Conservation (phyloP, 1,140 invertebrate species). For the Drosophila prosaltans region DNA sequence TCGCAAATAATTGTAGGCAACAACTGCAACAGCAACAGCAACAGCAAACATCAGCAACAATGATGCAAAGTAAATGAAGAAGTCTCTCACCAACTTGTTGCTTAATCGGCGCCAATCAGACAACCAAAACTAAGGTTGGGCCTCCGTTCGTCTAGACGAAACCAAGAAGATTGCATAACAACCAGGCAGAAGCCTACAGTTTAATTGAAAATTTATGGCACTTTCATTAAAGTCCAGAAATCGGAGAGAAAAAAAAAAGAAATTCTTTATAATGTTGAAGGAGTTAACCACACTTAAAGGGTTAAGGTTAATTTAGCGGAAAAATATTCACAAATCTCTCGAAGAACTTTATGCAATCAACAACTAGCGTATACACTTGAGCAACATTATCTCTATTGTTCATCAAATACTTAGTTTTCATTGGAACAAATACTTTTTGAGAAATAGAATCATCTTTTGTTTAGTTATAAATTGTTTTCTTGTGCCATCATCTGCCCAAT, state of each 20-base stretch:
- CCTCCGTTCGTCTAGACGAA: constrained; percentile 33
- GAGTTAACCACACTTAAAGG: constrained; percentile 14
- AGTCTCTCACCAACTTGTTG: constrained; percentile 32
- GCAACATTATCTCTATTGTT: constrained; percentile 1
- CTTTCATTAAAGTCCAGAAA: constrained; percentile 59
- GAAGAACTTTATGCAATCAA: too few relatives aligned
- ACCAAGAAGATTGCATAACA: constrained; percentile 20
- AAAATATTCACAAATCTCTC: too few relatives aligned
- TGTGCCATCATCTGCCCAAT: constrained; percentile 19
- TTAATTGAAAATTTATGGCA: constrained; percentile 81
- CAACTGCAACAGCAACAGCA: constrained; percentile 25
- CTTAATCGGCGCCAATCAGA: constrained; percentile 78
- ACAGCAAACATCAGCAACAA: constrained; percentile 5
- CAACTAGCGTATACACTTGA: neutral
- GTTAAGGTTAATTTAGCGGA: constrained; percentile 3
- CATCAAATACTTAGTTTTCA: neutral
- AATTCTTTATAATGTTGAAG: neutral
- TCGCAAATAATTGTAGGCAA: constrained; percentile 76
- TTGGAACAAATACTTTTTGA: neutral
- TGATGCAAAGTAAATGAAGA: constrained; percentile 28
- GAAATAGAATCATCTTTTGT: neutral
- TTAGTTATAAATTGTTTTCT: constrained; percentile 25
- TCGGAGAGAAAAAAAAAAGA: neutral
- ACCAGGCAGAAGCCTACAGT: constrained; percentile 42
- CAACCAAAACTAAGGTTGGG: constrained; percentile 46